Evolutionary conservation across 2,113 vertebrate genomes (phyloP), one percentile per base, ranked within the genome.

Genomic region (Hippopotamus amphibius): DNA sequence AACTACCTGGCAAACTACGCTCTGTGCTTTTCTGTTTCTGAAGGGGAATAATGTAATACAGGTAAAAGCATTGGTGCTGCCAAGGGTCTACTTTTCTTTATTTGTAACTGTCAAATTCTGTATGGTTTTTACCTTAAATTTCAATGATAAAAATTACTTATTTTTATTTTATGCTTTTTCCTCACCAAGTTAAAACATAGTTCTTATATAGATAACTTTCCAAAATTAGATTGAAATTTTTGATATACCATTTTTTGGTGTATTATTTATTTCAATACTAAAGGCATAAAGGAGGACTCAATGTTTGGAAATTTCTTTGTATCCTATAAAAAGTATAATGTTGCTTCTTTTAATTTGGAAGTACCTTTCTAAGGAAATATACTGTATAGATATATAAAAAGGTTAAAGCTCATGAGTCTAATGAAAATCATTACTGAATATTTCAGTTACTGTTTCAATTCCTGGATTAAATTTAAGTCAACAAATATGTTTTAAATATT

Each of bases 291-390:
- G 37, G 41, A 88, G 74, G 53, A 86, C 53, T 61, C 30, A 88
- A 72, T 26, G 4, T 87, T 88, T 69, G 68, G 17, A 91, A 92
- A 57, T 94, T 6, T 84, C 15, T 72, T 82, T 88, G 5, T 57
- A 87, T 12, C 83, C 7, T 30, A 93, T 59, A 82, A 95, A 92
- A 93, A 59, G 12, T 82, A 88, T 74, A 81, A 95, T 92, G 95
- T 88, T 80, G 57, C 0, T 65, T 76, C 26, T 76, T 94, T 89
- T 8, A 95, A 84, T 95, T 93, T 86, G 74, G 79, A 86, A 90
- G 11, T 37, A 82, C 48, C 68, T 96, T 95, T 96, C 71, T 74
- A 82, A 41, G 96, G 61, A 95, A 89, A 91, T 72, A 85, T 63
- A 37, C 30, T 82, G 7, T 68, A 66, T 30, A 96, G 24, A 85